These are phyloP conservation scores for Lathamus discolor DNA, from an alignment of 2,113 vertebrate genomes.

Conservation along the genomic window DNA sequence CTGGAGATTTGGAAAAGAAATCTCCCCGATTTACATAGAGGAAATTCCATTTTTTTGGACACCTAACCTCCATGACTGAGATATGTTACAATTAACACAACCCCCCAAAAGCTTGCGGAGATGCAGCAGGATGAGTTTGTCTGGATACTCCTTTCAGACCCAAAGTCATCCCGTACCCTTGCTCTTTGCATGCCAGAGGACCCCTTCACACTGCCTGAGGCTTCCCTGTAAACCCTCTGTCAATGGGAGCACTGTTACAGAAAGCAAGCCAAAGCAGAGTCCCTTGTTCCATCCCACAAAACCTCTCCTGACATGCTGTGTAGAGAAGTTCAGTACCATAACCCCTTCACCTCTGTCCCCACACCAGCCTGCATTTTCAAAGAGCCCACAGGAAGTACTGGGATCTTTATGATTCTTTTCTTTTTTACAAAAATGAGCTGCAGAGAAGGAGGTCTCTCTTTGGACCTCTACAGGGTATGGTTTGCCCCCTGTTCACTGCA, in stretches of 20 bases:
- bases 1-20: background rate
- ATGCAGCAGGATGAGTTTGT: background rate
- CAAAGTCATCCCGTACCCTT: background rate
- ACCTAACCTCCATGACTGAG: background rate
- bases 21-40: background rate
- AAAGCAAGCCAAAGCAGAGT: background rate
- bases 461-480: fast-evolving
- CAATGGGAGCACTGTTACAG: background rate
- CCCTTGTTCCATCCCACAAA: fast-evolving
- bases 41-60: background rate
- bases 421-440: background rate
- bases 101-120: background rate
- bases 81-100: background rate
- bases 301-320: background rate
- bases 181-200: background rate
- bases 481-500: background rate
- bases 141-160: background rate
- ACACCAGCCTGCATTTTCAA: background rate
- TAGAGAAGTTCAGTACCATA: background rate
- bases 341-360: background rate
- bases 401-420: background rate
- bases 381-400: background rate
- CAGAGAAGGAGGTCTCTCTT: background rate
- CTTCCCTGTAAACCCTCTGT: background rate
- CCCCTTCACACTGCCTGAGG: background rate